Conservation (phyloP, 2,888 invertebrate species). For the Xylophagus ater region DNA sequence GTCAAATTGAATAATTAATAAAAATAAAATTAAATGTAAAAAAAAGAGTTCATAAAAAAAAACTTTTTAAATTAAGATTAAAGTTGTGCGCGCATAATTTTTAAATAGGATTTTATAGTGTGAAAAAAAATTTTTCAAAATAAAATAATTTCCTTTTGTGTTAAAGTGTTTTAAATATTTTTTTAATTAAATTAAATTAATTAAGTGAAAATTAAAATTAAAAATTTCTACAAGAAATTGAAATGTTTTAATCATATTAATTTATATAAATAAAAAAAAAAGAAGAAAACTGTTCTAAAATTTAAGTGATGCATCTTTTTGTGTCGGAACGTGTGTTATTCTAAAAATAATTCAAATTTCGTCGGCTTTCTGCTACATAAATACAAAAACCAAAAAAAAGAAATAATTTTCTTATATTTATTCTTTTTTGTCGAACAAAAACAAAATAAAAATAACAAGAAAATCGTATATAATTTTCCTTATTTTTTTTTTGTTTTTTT, state of each 20-base stretch:
- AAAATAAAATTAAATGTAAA: neutral
- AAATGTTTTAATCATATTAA: too few relatives aligned
- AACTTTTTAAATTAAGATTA: too few relatives aligned
- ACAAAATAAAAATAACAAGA: neutral
- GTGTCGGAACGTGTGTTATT: constrained; percentile 11
- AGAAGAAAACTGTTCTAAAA: constrained; percentile 11
- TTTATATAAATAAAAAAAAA: too few relatives aligned
- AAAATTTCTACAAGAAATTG: constrained; percentile 1
- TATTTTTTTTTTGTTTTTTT: neutral
- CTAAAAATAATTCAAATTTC: constrained; percentile 11
- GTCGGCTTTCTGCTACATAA: constrained; percentile 8
- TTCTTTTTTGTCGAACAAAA: too few relatives aligned
- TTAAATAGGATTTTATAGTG: too few relatives aligned
- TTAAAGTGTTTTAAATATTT: too few relatives aligned
- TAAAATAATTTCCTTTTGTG: too few relatives aligned
- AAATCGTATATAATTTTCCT: neutral
- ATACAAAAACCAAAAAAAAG: neutral
- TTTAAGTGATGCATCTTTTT: constrained; percentile 6
- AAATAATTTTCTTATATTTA: too few relatives aligned
- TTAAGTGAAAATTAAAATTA: constrained; percentile 7
- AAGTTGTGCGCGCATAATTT: too few relatives aligned
- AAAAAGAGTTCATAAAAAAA: neutral
- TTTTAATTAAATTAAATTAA: too few relatives aligned
- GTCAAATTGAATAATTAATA: neutral
- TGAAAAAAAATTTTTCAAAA: too few relatives aligned